phyloP scores from a whole-genome alignment of 2,888 invertebrate species.

The Cryptocheilus praepositus region DNA sequence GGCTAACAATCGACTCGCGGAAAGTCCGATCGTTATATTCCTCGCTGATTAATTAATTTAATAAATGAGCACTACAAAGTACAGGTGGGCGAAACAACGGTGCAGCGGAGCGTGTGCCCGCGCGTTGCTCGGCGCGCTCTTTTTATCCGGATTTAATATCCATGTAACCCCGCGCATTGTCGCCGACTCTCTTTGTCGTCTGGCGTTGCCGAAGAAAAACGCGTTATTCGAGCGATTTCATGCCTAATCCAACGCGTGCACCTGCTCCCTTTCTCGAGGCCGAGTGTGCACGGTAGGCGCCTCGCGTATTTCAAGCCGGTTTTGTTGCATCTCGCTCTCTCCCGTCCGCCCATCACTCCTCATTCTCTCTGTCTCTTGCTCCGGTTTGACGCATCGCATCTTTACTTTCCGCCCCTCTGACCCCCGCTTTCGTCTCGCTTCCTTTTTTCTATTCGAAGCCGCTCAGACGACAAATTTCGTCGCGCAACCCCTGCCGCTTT shows the following conservation, averaged over 20 bases:
- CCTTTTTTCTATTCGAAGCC: background rate
- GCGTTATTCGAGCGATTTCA: slow-evolving; percentile 42
- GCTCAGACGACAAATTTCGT: slow-evolving; percentile 12
- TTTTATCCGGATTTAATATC: slow-evolving; percentile 2
- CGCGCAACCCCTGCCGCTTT: background rate
- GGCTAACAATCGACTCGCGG: too few relatives aligned
- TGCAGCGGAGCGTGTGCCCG: background rate
- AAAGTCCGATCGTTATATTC: background rate
- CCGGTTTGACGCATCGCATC: background rate
- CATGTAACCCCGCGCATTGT: slow-evolving; percentile 9
- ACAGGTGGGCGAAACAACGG: background rate
- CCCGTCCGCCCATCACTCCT: slow-evolving; percentile 25
- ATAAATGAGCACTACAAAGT: background rate
- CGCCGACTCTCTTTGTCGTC: background rate
- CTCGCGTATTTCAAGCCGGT: slow-evolving; percentile 13
- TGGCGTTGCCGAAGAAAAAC: slow-evolving; percentile 42
- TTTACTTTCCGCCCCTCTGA: background rate
- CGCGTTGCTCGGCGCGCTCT: background rate
- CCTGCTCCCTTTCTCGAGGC: slow-evolving; percentile 9
- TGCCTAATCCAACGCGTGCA: slow-evolving; percentile 37
- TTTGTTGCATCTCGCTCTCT: slow-evolving; percentile 5
- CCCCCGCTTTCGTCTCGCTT: background rate
- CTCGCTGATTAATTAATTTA: background rate
- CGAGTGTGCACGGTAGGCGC: background rate
- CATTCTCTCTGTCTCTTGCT: slow-evolving; percentile 13